Evolutionary conservation across 2,888 invertebrate species (phyloP).

Genomic region (Drosophila monieri): DNA sequence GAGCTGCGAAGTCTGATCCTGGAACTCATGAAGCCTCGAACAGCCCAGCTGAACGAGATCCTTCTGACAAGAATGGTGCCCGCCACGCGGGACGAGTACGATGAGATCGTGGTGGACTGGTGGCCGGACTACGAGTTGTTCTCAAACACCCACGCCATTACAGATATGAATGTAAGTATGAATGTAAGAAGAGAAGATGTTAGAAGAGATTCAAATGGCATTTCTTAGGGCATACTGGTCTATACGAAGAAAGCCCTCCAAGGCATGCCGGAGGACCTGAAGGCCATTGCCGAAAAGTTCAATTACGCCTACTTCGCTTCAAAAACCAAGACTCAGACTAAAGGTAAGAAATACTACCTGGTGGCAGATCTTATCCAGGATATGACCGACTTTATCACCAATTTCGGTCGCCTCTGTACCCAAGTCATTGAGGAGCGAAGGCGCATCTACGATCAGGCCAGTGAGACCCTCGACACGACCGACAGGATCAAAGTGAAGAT

Average conservation of each 20-base stretch:
- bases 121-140: conserved; percentile 50
- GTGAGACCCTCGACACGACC: conserved; percentile 1
- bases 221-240: conserved; percentile 25
- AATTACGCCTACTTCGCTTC: conserved; percentile 13
- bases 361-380: conserved; percentile 38
- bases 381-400: conserved; percentile 22
- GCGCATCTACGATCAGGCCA: conserved; percentile 2
- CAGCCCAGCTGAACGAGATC: conserved; percentile 19
- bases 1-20: conserved; percentile 28
- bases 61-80: conserved; percentile 29
- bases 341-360: conserved; percentile 18
- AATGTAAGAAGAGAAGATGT: too few species aligned
- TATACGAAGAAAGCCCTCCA: conserved; percentile 16
- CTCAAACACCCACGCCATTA: conserved; percentile 34
- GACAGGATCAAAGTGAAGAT: conserved; percentile 40
- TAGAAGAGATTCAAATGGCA: background rate
- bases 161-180: conserved; percentile 56
- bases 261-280: conserved; percentile 21
- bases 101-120: conserved; percentile 32
- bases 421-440: conserved; percentile 27
- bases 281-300: conserved; percentile 18
- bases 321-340: background rate
- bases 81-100: conserved; percentile 4
- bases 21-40: conserved; percentile 43
- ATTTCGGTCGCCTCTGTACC: conserved; percentile 13